Evolutionary conservation across 2,113 vertebrate genomes (phyloP).

Genomic region (Donacobius atricapilla): DNA sequence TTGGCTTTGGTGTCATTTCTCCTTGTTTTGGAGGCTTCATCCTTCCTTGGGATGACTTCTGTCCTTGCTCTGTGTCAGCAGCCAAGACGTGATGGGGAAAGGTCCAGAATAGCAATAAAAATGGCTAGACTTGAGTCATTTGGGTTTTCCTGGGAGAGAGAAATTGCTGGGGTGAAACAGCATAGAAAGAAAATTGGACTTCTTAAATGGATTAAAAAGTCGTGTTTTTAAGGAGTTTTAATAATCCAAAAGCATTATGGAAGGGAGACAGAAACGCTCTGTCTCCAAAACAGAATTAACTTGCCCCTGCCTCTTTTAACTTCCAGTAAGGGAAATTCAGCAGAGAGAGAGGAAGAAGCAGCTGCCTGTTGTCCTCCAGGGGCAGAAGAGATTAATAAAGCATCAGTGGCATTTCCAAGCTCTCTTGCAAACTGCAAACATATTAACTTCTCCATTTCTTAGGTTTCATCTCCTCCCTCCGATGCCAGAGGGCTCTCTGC

Average conservation of each 20-base stretch:
- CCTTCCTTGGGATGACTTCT: neutral
- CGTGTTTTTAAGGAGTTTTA: neutral
- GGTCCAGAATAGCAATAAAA: neutral
- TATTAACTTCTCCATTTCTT: neutral
- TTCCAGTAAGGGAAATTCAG: neutral
- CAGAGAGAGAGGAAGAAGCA: neutral
- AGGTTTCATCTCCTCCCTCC: neutral
- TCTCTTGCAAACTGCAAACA: conserved; percentile 1
- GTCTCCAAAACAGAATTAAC: neutral
- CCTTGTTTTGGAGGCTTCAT: neutral
- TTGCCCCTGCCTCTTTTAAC: neutral
- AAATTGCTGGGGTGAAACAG: neutral
- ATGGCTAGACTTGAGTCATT: neutral
- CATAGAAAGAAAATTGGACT: neutral
- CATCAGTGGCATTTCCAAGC: conserved; percentile 16
- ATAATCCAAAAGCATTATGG: neutral
- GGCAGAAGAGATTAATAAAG: conserved; percentile 22
- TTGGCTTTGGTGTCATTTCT: neutral
- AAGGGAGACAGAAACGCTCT: neutral
- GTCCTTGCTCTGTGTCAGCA: neutral
- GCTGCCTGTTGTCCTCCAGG: neutral
- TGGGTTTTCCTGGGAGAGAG: neutral
- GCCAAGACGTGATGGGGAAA: neutral
- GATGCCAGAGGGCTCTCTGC: neutral
- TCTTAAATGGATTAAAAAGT: neutral